Conservation (phyloP, 1,140 invertebrate species). For the Scylla paramamosain region DNA sequence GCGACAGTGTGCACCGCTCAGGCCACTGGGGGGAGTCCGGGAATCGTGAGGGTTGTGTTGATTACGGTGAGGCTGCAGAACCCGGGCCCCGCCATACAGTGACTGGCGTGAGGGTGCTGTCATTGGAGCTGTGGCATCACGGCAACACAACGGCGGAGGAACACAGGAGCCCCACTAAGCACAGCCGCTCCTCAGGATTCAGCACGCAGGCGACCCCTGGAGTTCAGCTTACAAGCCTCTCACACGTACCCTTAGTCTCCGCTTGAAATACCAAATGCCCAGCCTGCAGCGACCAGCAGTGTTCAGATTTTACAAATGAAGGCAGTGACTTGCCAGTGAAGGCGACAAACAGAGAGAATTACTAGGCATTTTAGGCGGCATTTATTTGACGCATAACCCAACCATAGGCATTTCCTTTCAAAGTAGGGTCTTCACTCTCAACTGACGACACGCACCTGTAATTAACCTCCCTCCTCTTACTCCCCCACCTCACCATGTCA, state of each 20-base stretch:
- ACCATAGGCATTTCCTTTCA: not conserved
- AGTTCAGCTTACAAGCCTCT: constrained; percentile 42
- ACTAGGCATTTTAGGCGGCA: not conserved
- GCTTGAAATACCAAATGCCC: constrained; percentile 13
- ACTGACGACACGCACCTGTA: constrained; percentile 4
- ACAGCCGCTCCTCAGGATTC: constrained; percentile 45
- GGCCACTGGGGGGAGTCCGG: not conserved
- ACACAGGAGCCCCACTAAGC: not conserved
- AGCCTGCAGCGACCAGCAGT: not conserved
- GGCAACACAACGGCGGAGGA: not conserved
- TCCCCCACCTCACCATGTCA: not conserved
- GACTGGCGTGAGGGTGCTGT: not conserved
- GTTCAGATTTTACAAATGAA: constrained; percentile 24
- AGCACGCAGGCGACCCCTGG: constrained; percentile 19
- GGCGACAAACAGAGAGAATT: not conserved
- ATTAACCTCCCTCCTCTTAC: not conserved
- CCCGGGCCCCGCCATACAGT: not conserved
- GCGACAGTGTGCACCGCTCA: not conserved
- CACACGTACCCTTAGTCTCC: constrained; percentile 24
- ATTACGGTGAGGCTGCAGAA: constrained; percentile 21
- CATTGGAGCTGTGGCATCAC: not conserved
- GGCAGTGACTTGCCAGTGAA: not conserved
- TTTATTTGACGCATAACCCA: not conserved
- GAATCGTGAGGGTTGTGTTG: not conserved
- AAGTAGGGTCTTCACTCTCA: not conserved